Percentiles rank a stretch among this genome's conserved stretches.
These are phyloP conservation scores for Monochamus alternatus DNA, from an alignment of 2,888 invertebrate species.

Conservation along the genomic window DNA sequence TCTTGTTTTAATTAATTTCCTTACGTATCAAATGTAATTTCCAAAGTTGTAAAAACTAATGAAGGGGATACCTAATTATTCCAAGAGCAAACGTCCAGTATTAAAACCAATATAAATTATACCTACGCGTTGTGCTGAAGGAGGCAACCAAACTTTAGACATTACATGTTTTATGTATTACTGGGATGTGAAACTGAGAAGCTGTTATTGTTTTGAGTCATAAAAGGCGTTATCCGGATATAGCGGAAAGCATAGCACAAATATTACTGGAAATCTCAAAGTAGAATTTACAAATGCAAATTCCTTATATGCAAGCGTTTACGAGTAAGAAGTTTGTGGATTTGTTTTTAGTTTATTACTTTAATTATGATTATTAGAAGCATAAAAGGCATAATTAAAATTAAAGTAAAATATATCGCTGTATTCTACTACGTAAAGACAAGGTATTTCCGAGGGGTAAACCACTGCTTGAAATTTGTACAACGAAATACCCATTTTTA, in stretches of 20 bases:
- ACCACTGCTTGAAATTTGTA: too few species aligned
- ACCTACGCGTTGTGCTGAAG: not conserved
- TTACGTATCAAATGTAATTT: too few species aligned
- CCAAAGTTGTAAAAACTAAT: too few species aligned
- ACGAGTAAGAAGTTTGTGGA: slow-evolving; percentile 39
- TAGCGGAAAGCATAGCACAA: slow-evolving; percentile 19
- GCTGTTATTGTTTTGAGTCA: slow-evolving; percentile 34
- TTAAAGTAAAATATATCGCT: too few species aligned
- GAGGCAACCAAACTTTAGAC: not conserved
- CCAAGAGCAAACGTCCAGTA: too few species aligned
- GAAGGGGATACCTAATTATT: too few species aligned
- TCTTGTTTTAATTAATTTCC: too few species aligned
- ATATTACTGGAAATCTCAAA: slow-evolving; percentile 44
- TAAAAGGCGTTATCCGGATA: slow-evolving; percentile 39
- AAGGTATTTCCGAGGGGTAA: too few species aligned
- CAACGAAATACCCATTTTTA: too few species aligned
- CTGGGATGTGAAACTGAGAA: slow-evolving; percentile 14
- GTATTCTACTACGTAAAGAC: too few species aligned
- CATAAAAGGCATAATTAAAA: too few species aligned
- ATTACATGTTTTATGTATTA: slow-evolving; percentile 4
- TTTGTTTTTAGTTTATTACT: not conserved
- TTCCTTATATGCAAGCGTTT: slow-evolving; percentile 52
- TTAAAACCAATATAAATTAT: too few species aligned
- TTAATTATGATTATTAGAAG: not conserved
- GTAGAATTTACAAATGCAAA: slow-evolving; percentile 53